Conservation (phyloP, 1,140 invertebrate species). For the Drosophila auraria region DNA sequence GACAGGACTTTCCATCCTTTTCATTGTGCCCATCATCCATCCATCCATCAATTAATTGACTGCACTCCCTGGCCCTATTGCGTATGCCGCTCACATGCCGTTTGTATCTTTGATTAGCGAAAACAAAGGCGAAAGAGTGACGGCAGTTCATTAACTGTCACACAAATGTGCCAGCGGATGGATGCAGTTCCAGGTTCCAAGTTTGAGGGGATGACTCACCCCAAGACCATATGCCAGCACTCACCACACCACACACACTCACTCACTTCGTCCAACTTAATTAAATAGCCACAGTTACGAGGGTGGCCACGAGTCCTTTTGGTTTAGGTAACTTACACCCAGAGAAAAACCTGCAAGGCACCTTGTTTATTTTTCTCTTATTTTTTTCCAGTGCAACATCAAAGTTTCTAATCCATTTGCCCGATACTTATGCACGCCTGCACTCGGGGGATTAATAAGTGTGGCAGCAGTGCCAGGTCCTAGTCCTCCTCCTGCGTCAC, state of each 20-base stretch:
- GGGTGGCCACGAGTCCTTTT: constrained; percentile 7
- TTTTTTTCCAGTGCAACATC: constrained; percentile 43
- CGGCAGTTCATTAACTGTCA: constrained; percentile 79
- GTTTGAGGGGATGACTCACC: not conserved
- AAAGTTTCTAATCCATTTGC: constrained; percentile 81
- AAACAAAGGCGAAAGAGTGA: constrained; percentile 59
- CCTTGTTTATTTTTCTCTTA: not conserved
- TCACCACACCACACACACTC: constrained; percentile 27
- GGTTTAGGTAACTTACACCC: constrained; percentile 10
- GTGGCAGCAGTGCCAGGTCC: constrained; percentile 20
- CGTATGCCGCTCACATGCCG: constrained; percentile 60
- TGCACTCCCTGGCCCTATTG: constrained; percentile 43
- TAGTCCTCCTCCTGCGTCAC: not conserved
- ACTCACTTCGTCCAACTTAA: constrained; percentile 45
- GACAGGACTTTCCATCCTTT: constrained; percentile 8
- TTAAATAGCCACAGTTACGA: constrained; percentile 62
- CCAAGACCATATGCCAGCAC: constrained; percentile 56
- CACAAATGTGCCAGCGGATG: constrained; percentile 46
- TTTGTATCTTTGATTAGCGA: constrained; percentile 64
- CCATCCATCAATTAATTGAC: constrained; percentile 70
- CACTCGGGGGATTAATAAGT: constrained; percentile 80
- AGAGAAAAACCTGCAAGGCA: not conserved
- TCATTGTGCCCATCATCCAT: constrained; percentile 59
- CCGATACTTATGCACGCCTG: constrained; percentile 83
- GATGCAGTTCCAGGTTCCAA: constrained; percentile 12